Percentiles rank a stretch among this genome's conserved stretches.
These are phyloP conservation scores for Osmerus mordax DNA, from an alignment of 2,113 vertebrate genomes.

Conservation along the genomic window DNA sequence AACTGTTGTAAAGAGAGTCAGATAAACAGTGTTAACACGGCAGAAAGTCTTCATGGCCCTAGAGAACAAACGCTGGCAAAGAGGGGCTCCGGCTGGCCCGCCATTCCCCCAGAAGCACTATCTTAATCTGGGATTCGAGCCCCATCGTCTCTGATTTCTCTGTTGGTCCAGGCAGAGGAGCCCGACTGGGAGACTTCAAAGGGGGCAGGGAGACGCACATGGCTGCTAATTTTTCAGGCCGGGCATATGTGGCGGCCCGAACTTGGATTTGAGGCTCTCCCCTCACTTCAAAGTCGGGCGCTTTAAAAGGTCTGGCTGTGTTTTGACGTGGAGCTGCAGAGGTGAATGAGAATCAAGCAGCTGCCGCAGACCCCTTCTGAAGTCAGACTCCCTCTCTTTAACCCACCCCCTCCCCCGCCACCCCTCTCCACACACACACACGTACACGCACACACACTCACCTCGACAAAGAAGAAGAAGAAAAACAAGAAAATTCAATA, in stretches of 20 bases:
- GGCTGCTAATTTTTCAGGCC: conserved; percentile 78
- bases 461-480: conserved; percentile 75
- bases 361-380: conserved; percentile 68
- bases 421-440: conserved; percentile 19
- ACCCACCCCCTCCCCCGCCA: conserved; percentile 43
- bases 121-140: conserved; percentile 75
- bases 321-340: conserved; percentile 83
- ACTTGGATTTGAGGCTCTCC: conserved; percentile 79
- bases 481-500: conserved; percentile 81
- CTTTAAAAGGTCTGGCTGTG: conserved; percentile 79
- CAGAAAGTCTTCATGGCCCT: conserved; percentile 45
- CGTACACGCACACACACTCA: conserved; percentile 44
- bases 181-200: conserved; percentile 77
- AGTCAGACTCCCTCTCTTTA: conserved; percentile 72
- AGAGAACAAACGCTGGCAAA: conserved; percentile 53
- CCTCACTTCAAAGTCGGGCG: conserved; percentile 80
- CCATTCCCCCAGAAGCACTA: conserved; percentile 67
- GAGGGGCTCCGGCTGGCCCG: conserved; percentile 41
- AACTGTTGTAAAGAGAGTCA: conserved; percentile 58
- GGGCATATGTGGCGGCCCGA: conserved; percentile 73
- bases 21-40: conserved; percentile 67
- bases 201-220: conserved; percentile 64
- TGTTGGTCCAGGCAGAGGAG: conserved; percentile 67
- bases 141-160: conserved; percentile 78
- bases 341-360: conserved; percentile 84